Evolutionary conservation across 2,888 invertebrate species (phyloP), one percentile per base, ranked within the genome.

Genomic region (Thelaira solivaga): DNA sequence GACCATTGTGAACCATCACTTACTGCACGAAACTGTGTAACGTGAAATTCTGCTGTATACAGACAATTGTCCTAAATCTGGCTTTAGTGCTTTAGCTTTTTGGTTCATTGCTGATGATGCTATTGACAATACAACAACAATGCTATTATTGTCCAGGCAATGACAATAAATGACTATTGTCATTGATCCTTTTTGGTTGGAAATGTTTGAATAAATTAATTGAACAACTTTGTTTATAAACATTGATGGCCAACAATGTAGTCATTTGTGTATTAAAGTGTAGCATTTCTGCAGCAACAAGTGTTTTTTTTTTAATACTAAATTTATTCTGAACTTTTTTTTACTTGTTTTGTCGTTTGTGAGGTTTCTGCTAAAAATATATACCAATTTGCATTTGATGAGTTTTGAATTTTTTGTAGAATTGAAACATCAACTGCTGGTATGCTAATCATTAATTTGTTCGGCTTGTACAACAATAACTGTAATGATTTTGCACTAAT

Each of bases 161-260:
- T 53, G 20, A 55, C 55, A 53, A 47, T 59, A 51, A 51, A 57
- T 43, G 49, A 59, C 65, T 61, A 65, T 67, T 67, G 67, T 51
- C 74, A 67, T 67, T 45, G 74, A 61, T 61, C 67, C 57, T 51
- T 20, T n/a, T 61, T 67, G 74, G 67, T 74, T 67, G 51, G 59
- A n/a, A 41, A 67, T 61, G 51, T 6, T 22, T 36, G 36, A 49
- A 74, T 45, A 67, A 74, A 74, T 49, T 62, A 64, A 64, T 34
- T 43, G 34, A 45, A 43, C 41, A 74, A 67, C 73, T 43, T 74
- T 36, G 51, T 61, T 59, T 43, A 49, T 47, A 22, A 29, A 6
- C 16, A 13, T 39, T 39, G 5, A 29, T 31, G 16, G 51, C 26
- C n/a, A 43, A 7, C 45, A 45, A 36, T 16, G 51, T 55, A 26